Percentiles rank a stretch among this genome's conserved stretches.
These are phyloP conservation scores for Thelaira solivaga DNA, from an alignment of 2,888 invertebrate genomes.

Conservation along the genomic window DNA sequence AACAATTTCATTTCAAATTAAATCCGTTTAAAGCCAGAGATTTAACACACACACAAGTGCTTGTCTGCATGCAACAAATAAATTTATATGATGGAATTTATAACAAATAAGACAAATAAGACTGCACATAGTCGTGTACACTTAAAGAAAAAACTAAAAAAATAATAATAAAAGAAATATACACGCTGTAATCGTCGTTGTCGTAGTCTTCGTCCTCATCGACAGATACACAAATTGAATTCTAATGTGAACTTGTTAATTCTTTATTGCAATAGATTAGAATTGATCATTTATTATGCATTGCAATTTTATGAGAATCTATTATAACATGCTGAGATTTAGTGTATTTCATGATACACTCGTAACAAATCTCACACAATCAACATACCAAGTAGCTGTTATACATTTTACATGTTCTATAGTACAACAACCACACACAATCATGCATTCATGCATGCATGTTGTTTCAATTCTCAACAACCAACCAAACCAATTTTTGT, in stretches of 20 bases:
- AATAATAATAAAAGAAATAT: not conserved
- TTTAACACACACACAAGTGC: slow-evolving; percentile 29
- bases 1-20: slow-evolving; percentile 22
- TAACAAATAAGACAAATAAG: slow-evolving; percentile 33
- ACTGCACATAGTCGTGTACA: not conserved
- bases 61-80: slow-evolving; percentile 40
- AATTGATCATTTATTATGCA: slow-evolving; percentile 40
- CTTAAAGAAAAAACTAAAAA: not conserved
- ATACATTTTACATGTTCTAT: no score
- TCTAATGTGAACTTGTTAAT: slow-evolving; percentile 62
- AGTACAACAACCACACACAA: not conserved
- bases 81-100: slow-evolving; percentile 29
- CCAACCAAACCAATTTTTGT: slow-evolving; percentile 26
- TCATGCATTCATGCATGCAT: not conserved
- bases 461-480: slow-evolving; percentile 2
- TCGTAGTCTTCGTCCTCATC: no score
- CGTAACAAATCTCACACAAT: slow-evolving; percentile 16
- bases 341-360: slow-evolving; percentile 47
- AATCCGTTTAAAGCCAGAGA: slow-evolving; percentile 55
- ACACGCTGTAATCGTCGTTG: slow-evolving; percentile 15
- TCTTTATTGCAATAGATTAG: slow-evolving; percentile 57
- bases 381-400: not conserved
- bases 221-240: slow-evolving; percentile 61
- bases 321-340: slow-evolving; percentile 59
- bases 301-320: slow-evolving; percentile 48